Evolutionary conservation across 2,797 vertebrate species (phyloP), one percentile per base, ranked within the genome.

Genomic region (Scolopax bukidnonensis): DNA sequence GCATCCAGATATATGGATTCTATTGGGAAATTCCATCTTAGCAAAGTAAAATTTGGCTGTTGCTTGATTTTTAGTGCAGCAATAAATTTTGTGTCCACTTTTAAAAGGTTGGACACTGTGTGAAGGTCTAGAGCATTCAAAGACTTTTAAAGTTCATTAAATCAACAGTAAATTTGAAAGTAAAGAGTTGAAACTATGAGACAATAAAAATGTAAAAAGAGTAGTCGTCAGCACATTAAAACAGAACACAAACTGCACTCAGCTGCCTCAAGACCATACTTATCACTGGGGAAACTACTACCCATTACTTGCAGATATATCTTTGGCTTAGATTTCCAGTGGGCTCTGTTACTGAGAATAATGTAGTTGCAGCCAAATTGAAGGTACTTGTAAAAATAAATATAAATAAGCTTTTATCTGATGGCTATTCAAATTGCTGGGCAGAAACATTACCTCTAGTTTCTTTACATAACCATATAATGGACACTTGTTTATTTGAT

Each of bases 31-130:
- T 85, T 81, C 76, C 67, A 90, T 73, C 86, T 83, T 57, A 78
- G 93, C 2, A 6, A 61, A 96, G 94, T 70, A 47, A 80, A 94
- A 91, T 76, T 60, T 65, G 41, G 54, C 86, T 69, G 74, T 74
- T 94, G 75, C 82, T 92, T 93, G 78, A 60, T 79, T 90, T 96
- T 97, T 83, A 97, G 51, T 95, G 79, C 76, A 16, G 1, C 21
- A n/a, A 92, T 93, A 95, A 94, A 94, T 96, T 92, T 30, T n/a
- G 28, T 71, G 89, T 92, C 90, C 74, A n/a, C 68, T 92, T 94
- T 86, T 86, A 87, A 96, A 96, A 96, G 94, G 93, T 74, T 84
- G 92, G 60, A 33, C 56, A 24, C 51, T 38, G 67, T 70, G 63
- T 77, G 93, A 92, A 96, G 90, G 93, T 87, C 93, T 75, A 30